A percentile compares a stretch with the other conserved stretches of the same genome.
phyloP scores from a whole-genome alignment of 2,888 invertebrate genomes.

The Azorinus chamasolen region DNA sequence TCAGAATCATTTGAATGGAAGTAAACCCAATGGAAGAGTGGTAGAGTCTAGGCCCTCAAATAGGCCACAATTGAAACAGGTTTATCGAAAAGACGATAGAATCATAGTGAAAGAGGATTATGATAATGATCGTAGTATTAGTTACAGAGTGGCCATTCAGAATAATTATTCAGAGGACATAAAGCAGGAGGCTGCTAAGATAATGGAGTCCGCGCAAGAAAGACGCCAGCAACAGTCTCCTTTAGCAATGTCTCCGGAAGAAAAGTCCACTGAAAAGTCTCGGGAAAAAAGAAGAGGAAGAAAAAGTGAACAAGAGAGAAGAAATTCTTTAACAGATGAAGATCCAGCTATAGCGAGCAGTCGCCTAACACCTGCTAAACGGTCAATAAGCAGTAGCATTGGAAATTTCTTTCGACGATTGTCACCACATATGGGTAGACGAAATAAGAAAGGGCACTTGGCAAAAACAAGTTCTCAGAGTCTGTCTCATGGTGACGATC shows the following conservation, averaged over 20 bases:
- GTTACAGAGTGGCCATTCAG: constrained; percentile 76
- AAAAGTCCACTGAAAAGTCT: too few relatives aligned
- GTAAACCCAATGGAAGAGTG: constrained; percentile 52
- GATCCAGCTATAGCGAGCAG: constrained; percentile 34
- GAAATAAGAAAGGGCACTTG: constrained; percentile 69
- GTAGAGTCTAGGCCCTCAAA: constrained; percentile 10
- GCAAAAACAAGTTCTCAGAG: constrained; percentile 76
- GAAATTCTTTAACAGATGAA: constrained; percentile 63
- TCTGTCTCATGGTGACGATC: constrained; percentile 65
- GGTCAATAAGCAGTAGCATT: constrained; percentile 81
- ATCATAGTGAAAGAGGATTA: constrained; percentile 72
- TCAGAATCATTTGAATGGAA: constrained; percentile 16
- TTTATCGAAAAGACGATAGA: constrained; percentile 15
- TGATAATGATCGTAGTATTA: constrained; percentile 76
- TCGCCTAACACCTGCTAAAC: constrained; percentile 76
- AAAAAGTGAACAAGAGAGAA: constrained; percentile 36
- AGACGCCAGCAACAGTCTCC: constrained; percentile 12
- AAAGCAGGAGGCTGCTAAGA: constrained; percentile 59
- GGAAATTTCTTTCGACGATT: constrained; percentile 82
- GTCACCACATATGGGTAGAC: constrained; percentile 75
- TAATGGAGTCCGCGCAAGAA: constrained; percentile 12
- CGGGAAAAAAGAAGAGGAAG: constrained; percentile 34
- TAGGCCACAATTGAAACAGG: constrained; percentile 33
- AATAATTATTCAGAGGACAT: constrained; percentile 76
- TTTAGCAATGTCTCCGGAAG: too few relatives aligned